These are phyloP conservation scores for Takifugu bimaculatus DNA, from an alignment of 2,113 vertebrate genomes.

Conservation along the genomic window DNA sequence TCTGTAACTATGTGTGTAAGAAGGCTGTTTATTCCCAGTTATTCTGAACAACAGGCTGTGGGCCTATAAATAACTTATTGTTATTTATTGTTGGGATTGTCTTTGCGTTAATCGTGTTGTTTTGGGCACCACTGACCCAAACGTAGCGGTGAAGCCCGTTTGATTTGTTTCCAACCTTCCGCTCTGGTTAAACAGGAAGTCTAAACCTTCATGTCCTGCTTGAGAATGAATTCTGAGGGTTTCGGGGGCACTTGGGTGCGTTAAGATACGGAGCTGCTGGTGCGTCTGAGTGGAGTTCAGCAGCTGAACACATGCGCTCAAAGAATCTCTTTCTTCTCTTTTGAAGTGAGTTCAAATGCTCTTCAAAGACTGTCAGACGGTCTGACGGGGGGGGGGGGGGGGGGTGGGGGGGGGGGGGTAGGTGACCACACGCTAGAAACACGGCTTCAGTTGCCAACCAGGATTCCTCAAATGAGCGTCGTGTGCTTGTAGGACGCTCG, in stretches of 20 bases:
- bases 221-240: no score
- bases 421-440: constrained; percentile 51
- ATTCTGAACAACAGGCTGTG: no score
- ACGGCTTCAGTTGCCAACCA: constrained; percentile 30
- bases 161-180: no score
- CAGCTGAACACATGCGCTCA: constrained; percentile 71
- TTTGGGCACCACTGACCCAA: no score
- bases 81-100: no score
- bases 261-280: neutral
- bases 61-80: no score
- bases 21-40: constrained; percentile 7
- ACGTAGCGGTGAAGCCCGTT: no score
- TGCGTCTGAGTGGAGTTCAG: constrained; percentile 39
- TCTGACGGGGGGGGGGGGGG: constrained; percentile 40
- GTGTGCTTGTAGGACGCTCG: no score
- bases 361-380: constrained; percentile 71
- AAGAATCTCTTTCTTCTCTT: constrained; percentile 76
- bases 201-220: no score
- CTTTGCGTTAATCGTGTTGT: no score
- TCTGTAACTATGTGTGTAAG: constrained; percentile 14
- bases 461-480: neutral
- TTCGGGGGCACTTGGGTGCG: no score
- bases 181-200: no score
- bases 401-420: constrained; percentile 7
- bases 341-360: constrained; percentile 80